Base-by-base conservation (phyloP, 2,888 invertebrate species). In the Coleophora flavipennella region DNA sequence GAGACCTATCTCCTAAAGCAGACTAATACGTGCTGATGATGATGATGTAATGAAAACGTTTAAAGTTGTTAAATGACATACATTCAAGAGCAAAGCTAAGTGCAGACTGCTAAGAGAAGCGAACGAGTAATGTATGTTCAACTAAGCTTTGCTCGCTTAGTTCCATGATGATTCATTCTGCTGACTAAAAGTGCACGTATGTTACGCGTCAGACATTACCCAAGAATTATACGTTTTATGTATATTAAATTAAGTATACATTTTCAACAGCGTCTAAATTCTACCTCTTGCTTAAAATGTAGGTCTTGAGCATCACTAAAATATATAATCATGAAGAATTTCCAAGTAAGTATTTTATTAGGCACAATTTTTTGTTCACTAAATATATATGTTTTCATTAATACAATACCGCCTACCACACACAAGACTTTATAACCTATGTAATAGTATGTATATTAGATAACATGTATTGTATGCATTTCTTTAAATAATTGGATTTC, bases 261-360 rank as follows among this genome's bases (percentile, higher is more conserved):
- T 58, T 59, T 64, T 66, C 51, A 73, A 70, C 74, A 73, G 78
- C 76, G 65, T 72, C 76, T 80, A 77, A 59, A 51, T 61, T 64
- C 52, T 59, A 72, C 79, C 81, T 83, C 73, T 65, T 65, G 75
- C 80, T 83, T 83, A 83, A n/a, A 62, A 65, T 55, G 58, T 62
- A 67, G 69, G 69, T 62, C 60, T 83, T 83, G 83, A 84, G 83
- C 83, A 78, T 79, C 65, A 73, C 78, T 81, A 81, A 77, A 71
- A 70, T 72, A 71, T 61, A 64, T 62, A 69, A 44, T 58, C 52
- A 42, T 51, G 55, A 64, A 71, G 67, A 67, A 67, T 59, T 73
- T 62, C 50, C 62, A 64, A 68, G 63, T 69, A 64, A 14, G 33
- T 40, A 66, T 68, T 67, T 65, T 68, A 72, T 76, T 80, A 84